Evolutionary conservation across 2,888 invertebrate species (phyloP), one percentile per base, ranked within the genome.

Genomic region (Palloptera scutellata): DNA sequence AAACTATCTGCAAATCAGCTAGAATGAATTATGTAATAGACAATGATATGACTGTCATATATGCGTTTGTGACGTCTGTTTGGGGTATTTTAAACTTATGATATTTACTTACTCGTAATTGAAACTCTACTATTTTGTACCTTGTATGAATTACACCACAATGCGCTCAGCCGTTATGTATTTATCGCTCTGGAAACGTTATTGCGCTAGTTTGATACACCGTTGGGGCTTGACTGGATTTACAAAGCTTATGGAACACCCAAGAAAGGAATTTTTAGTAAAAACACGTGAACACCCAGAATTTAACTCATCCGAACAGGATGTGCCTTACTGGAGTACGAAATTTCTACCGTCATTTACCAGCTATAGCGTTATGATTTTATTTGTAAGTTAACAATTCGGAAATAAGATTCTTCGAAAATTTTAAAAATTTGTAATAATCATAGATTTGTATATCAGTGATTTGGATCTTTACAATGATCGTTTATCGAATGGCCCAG

Each of bases 111-210:
- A 54, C 40, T n/a, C 1, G 17, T 20, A 45, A 8, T 42, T 40
- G 5, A 20, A 40, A n/a, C 11, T 54, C 40, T 6, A 5, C 12
- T 40, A 19, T 64, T 48, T 15, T 1, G 15, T 30, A 48, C 41
- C 30, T 1, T 13, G n/a, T 13, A 43, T 43, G 10, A 43, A 53
- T 17, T n/a, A 15, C 20, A n/a, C 2, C 58, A 48, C 42, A 41
- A 15, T 40, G 6, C 30, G 15, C 15, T 12, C 70, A 86, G 86
- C 91, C 70, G 88, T 91, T 1, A 80, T 92, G 51, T 94, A 93
- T 84, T 86, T 93, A 76, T 94, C 94, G 83, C 85, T 93, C 70
- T 94, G 94, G 94, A 93, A 92, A 80, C 86, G 94, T 0, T 91
- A 91, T 80, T 90, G 91, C 60, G 89, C 91, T 4, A 90, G 90